Percentiles rank a stretch among this genome's conserved stretches.
phyloP scores from a whole-genome alignment of 1,140 invertebrate species.

The Drosophila truncata region DNA sequence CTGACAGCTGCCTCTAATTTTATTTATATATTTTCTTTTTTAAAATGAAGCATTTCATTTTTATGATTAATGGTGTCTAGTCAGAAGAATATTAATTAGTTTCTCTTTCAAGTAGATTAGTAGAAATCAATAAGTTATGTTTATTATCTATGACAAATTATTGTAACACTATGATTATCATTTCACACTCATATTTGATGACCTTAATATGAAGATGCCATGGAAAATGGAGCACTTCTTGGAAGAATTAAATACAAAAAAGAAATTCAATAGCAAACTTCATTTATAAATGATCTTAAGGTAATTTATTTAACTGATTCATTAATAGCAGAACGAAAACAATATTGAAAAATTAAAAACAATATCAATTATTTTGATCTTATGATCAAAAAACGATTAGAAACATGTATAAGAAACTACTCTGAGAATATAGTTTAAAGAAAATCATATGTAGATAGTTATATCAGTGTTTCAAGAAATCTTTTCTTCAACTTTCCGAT shows the following conservation, averaged over 20 bases:
- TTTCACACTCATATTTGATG: neutral
- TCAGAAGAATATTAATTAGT: neutral
- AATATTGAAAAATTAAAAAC: neutral
- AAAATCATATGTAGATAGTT: no score
- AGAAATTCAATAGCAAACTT: neutral
- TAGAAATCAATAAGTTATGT: neutral
- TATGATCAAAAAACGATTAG: no score
- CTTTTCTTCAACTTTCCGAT: no score
- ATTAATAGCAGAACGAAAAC: neutral
- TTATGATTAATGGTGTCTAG: neutral
- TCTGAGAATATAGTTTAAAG: no score
- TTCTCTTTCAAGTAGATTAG: neutral
- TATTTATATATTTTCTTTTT: neutral
- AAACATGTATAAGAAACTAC: no score
- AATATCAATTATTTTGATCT: no score
- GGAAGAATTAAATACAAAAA: neutral
- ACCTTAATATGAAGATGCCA: neutral
- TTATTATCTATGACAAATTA: constrained; percentile 1
- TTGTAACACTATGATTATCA: neutral
- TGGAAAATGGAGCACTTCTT: neutral
- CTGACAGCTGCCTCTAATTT: neutral
- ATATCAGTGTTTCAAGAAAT: no score
- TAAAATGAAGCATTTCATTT: neutral
- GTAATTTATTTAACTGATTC: neutral
- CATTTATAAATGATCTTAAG: neutral